Evolutionary conservation across 2,113 vertebrate genomes (phyloP).

Genomic region (Pagrus major): DNA sequence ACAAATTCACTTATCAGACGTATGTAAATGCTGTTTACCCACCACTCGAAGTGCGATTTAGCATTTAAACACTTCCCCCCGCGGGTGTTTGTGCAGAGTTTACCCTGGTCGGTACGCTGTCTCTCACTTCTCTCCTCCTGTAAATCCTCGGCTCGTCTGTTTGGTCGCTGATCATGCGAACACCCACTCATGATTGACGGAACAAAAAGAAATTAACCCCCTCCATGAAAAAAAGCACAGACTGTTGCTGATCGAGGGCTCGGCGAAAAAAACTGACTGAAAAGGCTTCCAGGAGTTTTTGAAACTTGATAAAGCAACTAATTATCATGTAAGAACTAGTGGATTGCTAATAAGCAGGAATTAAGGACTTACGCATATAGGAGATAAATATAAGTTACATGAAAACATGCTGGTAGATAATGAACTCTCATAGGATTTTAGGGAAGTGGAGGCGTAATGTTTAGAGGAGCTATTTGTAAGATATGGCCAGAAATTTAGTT

Average conservation of each 20-base stretch:
- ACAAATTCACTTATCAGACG: slow-evolving; percentile 18
- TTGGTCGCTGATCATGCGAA: slow-evolving; percentile 6
- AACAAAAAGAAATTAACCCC: slow-evolving; percentile 24
- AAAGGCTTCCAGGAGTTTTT: neutral
- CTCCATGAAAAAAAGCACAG: neutral
- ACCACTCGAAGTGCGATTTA: slow-evolving; percentile 36
- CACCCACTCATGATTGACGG: neutral
- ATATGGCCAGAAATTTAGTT: no score
- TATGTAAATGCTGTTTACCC: slow-evolving; percentile 46
- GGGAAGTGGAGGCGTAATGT: no score
- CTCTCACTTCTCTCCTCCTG: neutral
- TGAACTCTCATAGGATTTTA: neutral
- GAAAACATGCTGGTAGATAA: neutral
- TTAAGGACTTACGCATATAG: neutral
- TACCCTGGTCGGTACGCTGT: slow-evolving; percentile 30
- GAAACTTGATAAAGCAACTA: neutral
- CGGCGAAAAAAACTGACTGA: neutral
- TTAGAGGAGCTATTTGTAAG: no score
- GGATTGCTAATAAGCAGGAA: neutral
- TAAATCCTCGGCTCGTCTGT: slow-evolving; percentile 15
- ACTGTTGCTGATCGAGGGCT: neutral
- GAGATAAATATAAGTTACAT: neutral
- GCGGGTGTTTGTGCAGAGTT: slow-evolving; percentile 13
- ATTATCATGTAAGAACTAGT: neutral
- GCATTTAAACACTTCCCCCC: slow-evolving; percentile 16